phyloP scores from a whole-genome alignment of 1,140 invertebrate genomes.

The Nylanderia fulva region DNA sequence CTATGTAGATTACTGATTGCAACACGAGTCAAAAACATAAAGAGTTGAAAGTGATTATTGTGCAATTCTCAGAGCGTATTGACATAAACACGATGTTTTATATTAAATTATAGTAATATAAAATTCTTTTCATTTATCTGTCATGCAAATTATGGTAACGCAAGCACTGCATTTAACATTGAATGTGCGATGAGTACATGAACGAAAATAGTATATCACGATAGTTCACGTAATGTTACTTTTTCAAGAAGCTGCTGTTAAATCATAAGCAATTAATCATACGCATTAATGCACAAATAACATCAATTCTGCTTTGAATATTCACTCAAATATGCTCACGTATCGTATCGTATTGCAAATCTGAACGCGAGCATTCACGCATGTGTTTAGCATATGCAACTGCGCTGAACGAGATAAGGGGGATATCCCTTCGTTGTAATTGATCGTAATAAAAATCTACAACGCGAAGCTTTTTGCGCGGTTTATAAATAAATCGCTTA shows the following conservation, averaged over 20 bases:
- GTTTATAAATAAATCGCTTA: constrained; percentile 52
- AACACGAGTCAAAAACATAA: not conserved
- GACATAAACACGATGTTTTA: not conserved
- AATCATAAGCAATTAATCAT: constrained; percentile 1
- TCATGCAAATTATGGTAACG: not conserved
- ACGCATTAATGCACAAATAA: not conserved
- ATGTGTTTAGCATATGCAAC: constrained; percentile 56
- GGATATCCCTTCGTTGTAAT: constrained; percentile 42
- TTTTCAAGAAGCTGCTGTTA: not conserved
- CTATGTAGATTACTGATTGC: not conserved
- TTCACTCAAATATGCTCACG: not conserved
- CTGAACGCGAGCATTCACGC: constrained; percentile 45
- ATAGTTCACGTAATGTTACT: not conserved
- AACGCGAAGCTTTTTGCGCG: constrained; percentile 31
- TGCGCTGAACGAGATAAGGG: not conserved
- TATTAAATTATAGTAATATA: not conserved
- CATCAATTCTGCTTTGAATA: not conserved
- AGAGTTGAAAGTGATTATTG: not conserved
- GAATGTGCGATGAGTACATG: not conserved
- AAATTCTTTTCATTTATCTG: not conserved
- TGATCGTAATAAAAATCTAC: constrained; percentile 37
- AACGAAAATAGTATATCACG: not conserved
- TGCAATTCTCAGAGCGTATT: not conserved
- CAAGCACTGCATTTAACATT: not conserved
- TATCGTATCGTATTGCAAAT: constrained; percentile 30